Base-by-base conservation (phyloP, 2,888 invertebrate species). In the Raillietiella orientalis region DNA sequence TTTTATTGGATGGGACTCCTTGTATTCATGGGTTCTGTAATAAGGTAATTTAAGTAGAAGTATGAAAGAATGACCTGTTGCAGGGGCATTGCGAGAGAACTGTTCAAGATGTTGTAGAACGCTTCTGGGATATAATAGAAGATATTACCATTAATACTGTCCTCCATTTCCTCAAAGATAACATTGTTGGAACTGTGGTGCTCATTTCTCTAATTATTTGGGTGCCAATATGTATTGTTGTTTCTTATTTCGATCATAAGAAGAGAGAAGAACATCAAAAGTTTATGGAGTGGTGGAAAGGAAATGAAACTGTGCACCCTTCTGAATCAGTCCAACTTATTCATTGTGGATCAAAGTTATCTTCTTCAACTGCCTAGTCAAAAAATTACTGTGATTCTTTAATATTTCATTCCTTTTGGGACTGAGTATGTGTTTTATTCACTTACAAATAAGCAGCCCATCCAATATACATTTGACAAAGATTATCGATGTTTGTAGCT, bases 1-100 rank as follows among this genome's bases (percentile, higher is more conserved):
- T 75, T 33, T 50, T 84, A 28, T 71, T 75, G 0, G 79, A 84
- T 46, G 84, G 84, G 4, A 79, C 82, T 13, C 82, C 84, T 0
- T 93, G 93, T 42, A 72, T 84, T 39, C 79, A 84, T 52, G 90
- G 90, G 21, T 79, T 82, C 47, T 93, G 90, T 42, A 79, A 79
- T 46, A 74, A 74, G 56, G 74, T 72, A 44, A 38, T 36, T 25
- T 23, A 23, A 5, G 9, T 26, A 24, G 9, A 26, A 11, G 8
- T 9, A 10, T 14, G 16, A 9, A 8, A 24, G 19, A 19, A 19
- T 19, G n/a, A 6, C 6, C 31, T 30, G 29, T 43, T 46, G 4
- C 45, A 84, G 75, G 87, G 87, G 5, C 58, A 69, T 14, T 90
- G 87, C 41, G 75, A 82, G 45, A 79, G 82, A 48, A 77, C 79